Evolutionary conservation across 2,797 vertebrate genomes (phyloP).

Genomic region (Malurus leucopterus): DNA sequence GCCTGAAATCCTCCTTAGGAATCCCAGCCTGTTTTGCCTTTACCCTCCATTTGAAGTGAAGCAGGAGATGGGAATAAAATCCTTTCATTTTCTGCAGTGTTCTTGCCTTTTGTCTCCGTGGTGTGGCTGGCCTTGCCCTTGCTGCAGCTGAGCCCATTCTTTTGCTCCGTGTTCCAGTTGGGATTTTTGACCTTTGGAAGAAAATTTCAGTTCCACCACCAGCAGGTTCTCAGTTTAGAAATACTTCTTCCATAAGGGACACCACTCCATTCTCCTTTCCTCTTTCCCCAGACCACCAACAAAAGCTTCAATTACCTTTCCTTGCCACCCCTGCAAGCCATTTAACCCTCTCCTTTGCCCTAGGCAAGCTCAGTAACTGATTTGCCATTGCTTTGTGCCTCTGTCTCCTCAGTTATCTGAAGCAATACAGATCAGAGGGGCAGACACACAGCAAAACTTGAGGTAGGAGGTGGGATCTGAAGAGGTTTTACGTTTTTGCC

Average conservation of each 20-base stretch:
- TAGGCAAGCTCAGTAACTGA: not conserved
- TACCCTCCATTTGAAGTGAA: not conserved
- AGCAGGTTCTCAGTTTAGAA: slow-evolving; percentile 17
- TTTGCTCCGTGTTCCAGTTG: not conserved
- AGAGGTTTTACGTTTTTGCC: not conserved
- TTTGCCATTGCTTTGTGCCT: not conserved
- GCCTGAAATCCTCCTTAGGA: not conserved
- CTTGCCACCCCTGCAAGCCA: not conserved
- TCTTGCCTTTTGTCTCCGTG: not conserved
- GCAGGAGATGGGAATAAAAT: not conserved
- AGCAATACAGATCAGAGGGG: not conserved
- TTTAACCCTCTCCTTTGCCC: not conserved
- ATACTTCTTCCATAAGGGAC: not conserved
- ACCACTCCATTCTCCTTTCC: not conserved
- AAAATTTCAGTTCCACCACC: not conserved
- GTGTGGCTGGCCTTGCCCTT: not conserved
- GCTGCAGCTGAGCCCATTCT: not conserved
- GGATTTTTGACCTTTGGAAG: slow-evolving; percentile 9
- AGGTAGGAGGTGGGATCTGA: not conserved
- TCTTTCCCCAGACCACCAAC: not conserved
- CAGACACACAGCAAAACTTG: not conserved
- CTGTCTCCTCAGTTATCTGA: not conserved
- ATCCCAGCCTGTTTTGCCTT: not conserved
- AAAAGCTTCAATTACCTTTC: not conserved
- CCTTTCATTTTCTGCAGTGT: not conserved